Percentiles rank a stretch among this genome's conserved stretches.
Conservation (phyloP, 2,797 vertebrate genomes). For the Echiichthys vipera region DNA sequence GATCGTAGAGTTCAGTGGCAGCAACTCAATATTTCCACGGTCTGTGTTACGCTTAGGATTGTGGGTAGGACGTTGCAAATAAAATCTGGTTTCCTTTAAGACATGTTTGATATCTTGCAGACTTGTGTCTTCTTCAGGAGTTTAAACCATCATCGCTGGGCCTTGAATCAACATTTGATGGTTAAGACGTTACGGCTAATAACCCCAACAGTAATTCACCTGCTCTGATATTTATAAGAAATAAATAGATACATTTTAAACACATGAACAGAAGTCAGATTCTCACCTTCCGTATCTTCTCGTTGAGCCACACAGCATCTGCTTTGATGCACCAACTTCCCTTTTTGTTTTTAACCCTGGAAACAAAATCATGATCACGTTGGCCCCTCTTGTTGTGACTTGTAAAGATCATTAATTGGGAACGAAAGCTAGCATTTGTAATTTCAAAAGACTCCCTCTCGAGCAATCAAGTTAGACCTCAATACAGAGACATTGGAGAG, state of each 20-base stretch:
- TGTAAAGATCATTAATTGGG: background rate
- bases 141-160: no score
- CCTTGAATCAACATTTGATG: no score
- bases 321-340: background rate
- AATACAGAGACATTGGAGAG: background rate
- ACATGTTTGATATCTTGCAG: no score
- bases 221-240: background rate
- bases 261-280: no score
- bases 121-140: no score
- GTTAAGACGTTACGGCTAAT: no score
- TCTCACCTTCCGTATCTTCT: constrained; percentile 26
- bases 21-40: no score
- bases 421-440: background rate
- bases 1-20: no score
- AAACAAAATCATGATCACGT: constrained; percentile 2
- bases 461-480: background rate
- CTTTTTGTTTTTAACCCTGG: constrained; percentile 15
- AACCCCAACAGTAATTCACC: background rate
- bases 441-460: background rate
- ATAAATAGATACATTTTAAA: no score
- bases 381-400: background rate
- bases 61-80: no score
- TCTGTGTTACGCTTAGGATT: no score
- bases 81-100: no score
- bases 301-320: constrained; percentile 14